A percentile compares a stretch with the other conserved stretches of the same genome.
phyloP scores from a whole-genome alignment of 2,888 invertebrate genomes.

The Nymphalis c-album region DNA sequence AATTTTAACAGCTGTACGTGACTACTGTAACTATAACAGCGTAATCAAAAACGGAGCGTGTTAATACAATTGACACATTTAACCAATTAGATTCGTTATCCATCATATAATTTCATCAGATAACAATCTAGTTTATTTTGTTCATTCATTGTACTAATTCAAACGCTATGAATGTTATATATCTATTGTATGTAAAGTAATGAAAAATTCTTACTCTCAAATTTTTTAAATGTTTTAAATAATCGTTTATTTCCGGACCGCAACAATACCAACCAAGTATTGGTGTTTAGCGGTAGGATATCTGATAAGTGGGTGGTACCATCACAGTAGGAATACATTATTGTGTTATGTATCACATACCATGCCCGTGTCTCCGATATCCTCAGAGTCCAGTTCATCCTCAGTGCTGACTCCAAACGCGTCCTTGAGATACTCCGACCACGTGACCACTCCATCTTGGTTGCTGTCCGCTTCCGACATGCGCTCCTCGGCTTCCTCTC shows the following conservation, averaged over 20 bases:
- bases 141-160: neutral
- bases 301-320: too few relatives aligned
- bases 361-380: slow-evolving; percentile 76
- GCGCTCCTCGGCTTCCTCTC: slow-evolving; percentile 93
- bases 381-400: slow-evolving; percentile 75
- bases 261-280: too few relatives aligned
- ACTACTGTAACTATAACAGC: neutral
- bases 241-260: too few relatives aligned
- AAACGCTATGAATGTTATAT: too few relatives aligned
- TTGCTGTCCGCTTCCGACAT: slow-evolving; percentile 93
- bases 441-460: slow-evolving; percentile 89
- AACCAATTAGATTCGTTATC: neutral
- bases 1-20: neutral
- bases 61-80: slow-evolving; percentile 1
- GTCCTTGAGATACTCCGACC: slow-evolving; percentile 95
- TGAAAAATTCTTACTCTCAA: too few relatives aligned
- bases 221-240: too few relatives aligned
- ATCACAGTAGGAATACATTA: too few relatives aligned
- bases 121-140: neutral
- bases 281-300: too few relatives aligned
- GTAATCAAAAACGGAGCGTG: neutral
- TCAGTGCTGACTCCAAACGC: slow-evolving; percentile 90
- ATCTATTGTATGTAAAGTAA: too few relatives aligned
- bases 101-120: too few relatives aligned
- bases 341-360: slow-evolving; percentile 43